Conservation (phyloP, 2,888 invertebrate species). For the Apantesis nais region DNA sequence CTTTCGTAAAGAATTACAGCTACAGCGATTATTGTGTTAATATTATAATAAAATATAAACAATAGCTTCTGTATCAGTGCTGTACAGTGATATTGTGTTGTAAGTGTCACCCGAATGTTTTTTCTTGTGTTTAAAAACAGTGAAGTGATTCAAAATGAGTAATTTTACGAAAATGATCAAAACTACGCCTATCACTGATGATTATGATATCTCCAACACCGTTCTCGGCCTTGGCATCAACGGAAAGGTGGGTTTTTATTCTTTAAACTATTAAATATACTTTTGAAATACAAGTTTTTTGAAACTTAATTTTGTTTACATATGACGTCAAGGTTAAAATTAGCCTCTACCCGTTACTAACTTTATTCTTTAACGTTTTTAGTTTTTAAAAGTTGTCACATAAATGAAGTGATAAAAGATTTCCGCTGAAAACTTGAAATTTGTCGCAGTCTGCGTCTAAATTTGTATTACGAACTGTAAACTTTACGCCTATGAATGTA, state of each 20-base stretch:
- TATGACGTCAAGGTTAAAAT: conserved; percentile 63
- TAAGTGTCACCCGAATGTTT: conserved; percentile 48
- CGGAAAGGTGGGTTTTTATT: conserved; percentile 89
- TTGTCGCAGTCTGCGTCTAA: background rate
- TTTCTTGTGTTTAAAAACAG: conserved; percentile 47
- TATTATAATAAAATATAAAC: conserved; percentile 17
- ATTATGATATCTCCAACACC: conserved; percentile 96
- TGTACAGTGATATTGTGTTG: conserved; percentile 45
- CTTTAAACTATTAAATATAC: conserved; percentile 21
- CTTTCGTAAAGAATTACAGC: conserved; percentile 19
- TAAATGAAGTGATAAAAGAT: background rate
- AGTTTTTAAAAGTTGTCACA: conserved; percentile 24
- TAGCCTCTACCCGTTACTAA: conserved; percentile 41
- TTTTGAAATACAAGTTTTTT: conserved; percentile 29
- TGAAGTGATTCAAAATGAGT: conserved; percentile 67
- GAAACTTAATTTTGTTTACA: conserved; percentile 56
- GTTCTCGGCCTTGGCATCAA: conserved; percentile 99
- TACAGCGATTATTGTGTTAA: conserved; percentile 22
- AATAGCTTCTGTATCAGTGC: conserved; percentile 22
- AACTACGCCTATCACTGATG: conserved; percentile 93
- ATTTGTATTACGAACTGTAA: background rate
- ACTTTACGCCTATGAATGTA: background rate
- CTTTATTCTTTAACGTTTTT: conserved; percentile 20
- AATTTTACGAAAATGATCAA: conserved; percentile 86
- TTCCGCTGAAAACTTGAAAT: background rate